phyloP scores from a whole-genome alignment of 2,797 vertebrate species.

The Aselliscus stoliczkanus region DNA sequence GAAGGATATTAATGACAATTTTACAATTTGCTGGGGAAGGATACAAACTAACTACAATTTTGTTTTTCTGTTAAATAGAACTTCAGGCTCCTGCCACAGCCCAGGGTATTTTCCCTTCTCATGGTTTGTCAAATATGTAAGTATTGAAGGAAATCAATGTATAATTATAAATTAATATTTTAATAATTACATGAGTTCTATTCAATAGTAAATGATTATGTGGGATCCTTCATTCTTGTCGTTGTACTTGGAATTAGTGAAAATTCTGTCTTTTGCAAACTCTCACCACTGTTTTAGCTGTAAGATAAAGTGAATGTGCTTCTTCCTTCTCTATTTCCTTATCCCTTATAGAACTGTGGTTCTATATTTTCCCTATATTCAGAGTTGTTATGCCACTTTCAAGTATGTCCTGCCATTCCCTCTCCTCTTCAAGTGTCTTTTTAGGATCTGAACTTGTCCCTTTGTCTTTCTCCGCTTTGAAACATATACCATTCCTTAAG shows the following conservation, averaged over 20 bases:
- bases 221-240: not conserved
- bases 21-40: not conserved
- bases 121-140: conserved; percentile 45
- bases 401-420: not conserved
- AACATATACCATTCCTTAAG: not conserved
- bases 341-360: no score
- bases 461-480: not conserved
- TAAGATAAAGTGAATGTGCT: not conserved
- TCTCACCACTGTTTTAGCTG: not conserved
- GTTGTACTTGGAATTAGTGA: not conserved
- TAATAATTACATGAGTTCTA: not conserved
- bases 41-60: not conserved
- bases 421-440: not conserved
- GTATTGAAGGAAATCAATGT: conserved; percentile 21
- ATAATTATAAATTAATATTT: not conserved
- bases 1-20: not conserved
- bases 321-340: not conserved
- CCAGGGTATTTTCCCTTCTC: not conserved
- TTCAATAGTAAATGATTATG: not conserved
- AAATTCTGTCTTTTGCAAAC: not conserved
- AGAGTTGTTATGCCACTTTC: not conserved
- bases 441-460: not conserved
- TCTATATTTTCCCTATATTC: not conserved
- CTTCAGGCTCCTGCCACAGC: not conserved
- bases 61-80: conserved; percentile 40